phyloP scores from a whole-genome alignment of 2,888 invertebrate genomes.

The Cephus runcator region DNA sequence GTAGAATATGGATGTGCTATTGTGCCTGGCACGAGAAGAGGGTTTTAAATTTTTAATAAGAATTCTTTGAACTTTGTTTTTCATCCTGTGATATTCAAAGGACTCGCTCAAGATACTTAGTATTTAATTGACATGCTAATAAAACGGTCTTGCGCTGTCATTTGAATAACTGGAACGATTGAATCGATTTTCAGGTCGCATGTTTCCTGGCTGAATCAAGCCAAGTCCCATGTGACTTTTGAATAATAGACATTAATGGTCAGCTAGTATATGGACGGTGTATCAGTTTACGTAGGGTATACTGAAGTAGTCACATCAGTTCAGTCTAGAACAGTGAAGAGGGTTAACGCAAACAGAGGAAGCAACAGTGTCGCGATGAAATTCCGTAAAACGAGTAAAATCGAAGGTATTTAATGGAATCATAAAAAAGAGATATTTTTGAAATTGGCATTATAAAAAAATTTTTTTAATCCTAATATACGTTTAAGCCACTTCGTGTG shows the following conservation, averaged over 20 bases:
- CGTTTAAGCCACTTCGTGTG: neutral
- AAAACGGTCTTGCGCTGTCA: neutral
- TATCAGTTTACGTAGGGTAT: neutral
- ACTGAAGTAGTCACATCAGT: neutral
- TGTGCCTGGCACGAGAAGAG: neutral
- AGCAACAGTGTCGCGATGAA: neutral
- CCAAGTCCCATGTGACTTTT: slow-evolving; percentile 44
- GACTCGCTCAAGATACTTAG: neutral
- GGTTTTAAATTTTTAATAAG: neutral
- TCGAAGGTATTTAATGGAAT: neutral
- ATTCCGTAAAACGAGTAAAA: neutral
- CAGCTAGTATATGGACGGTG: neutral
- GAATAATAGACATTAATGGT: neutral
- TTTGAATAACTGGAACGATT: neutral
- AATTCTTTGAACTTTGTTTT: neutral
- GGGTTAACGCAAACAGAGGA: neutral
- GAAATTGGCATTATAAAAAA: neutral
- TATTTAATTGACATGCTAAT: neutral
- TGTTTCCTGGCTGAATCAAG: slow-evolving; percentile 31
- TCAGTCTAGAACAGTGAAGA: neutral
- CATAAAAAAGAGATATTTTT: neutral
- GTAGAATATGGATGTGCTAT: neutral
- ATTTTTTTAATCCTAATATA: neutral
- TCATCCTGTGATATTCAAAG: neutral
- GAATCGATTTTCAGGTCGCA: slow-evolving; percentile 62